These are phyloP conservation scores for Chiridota heheva DNA, from an alignment of 35 echinoderm and acorn worm genomes.

Conservation along the genomic window DNA sequence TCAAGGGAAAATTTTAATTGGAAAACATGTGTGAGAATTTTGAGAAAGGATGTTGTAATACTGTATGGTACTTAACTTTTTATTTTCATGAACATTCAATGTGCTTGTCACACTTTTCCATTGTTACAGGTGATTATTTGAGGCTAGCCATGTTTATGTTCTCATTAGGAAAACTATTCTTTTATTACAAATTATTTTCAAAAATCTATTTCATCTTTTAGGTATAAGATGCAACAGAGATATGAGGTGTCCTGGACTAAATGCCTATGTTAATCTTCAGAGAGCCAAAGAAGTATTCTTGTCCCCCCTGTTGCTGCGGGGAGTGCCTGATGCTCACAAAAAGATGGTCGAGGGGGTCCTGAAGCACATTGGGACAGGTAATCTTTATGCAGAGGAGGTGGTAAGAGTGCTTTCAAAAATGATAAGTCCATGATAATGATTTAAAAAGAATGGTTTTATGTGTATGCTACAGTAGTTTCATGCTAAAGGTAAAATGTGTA, in stretches of 20 bases:
- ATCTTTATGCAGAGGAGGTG: slow-evolving; percentile 53
- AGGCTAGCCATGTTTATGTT: neutral
- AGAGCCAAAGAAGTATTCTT: slow-evolving; percentile 53
- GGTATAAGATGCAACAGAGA: slow-evolving; percentile 55
- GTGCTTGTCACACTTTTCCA: neutral
- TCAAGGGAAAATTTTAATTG: too few species aligned
- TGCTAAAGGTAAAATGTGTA: too few species aligned
- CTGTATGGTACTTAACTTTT: neutral
- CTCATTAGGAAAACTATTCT: neutral
- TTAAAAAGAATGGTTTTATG: too few species aligned
- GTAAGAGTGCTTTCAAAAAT: too few species aligned
- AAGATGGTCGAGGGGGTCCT: slow-evolving; percentile 28
- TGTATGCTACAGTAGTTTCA: too few species aligned
- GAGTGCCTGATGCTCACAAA: slow-evolving; percentile 37
- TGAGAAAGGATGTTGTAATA: too few species aligned
- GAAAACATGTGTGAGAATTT: too few species aligned
- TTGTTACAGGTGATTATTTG: neutral
- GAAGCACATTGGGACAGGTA: slow-evolving; percentile 19
- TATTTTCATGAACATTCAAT: neutral
- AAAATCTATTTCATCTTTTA: neutral
- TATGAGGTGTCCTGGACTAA: slow-evolving; percentile 73
- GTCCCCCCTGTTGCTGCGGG: slow-evolving; percentile 49
- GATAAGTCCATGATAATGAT: too few species aligned
- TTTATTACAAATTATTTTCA: neutral
- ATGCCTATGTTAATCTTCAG: slow-evolving; percentile 60